Evolutionary conservation across 2,113 vertebrate genomes (phyloP), one percentile per base, ranked within the genome.

Genomic region (Platichthys flesus): DNA sequence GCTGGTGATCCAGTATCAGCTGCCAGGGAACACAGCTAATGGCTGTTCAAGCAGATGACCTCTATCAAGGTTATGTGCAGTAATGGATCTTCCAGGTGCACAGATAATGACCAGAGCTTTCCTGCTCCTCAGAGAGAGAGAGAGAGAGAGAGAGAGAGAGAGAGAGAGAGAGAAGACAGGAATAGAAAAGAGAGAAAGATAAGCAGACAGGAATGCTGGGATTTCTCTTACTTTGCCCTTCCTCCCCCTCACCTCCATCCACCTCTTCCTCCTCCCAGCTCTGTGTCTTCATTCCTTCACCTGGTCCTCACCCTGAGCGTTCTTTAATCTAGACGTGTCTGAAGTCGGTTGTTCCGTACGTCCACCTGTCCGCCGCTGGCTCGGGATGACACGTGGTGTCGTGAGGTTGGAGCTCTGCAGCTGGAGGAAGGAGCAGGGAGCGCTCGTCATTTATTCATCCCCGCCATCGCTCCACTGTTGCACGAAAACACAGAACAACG

Each of bases 391-490:
- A 42, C 18, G 52, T 67, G 10, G 51, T 76, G 75, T 83, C 83
- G 51, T 65, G 64, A 78, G 74, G 76, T 49, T 76, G 79, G 71
- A 71, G 59, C 74, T 28, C 61, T 66, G 55, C 42, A 77, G 74
- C 14, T 28, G 58, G 15, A 16, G 20, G 5, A 18, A 51, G 8
- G 40, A 54, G 73, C 37, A 63, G 56, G 65, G 55, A 51, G 58
- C 15, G 1, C 60, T 71, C 47, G 76, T 88, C 80, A 81, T 89
- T 86, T 81, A 88, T 90, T 88, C 57, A 85, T 84, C 51, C 24
- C 15, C 55, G 49, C 4, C 21, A 51, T 85, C 82, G 35, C 37
- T 47, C 79, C 45, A 49, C 51, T 61, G 21, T 24, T 35, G 70
- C 21, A 71, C 2, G 1, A 74, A 79, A 79, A 74, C 84, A 71